These are phyloP conservation scores for Drosophila carrolli DNA, from an alignment of 1,140 invertebrate genomes.

Conservation along the genomic window DNA sequence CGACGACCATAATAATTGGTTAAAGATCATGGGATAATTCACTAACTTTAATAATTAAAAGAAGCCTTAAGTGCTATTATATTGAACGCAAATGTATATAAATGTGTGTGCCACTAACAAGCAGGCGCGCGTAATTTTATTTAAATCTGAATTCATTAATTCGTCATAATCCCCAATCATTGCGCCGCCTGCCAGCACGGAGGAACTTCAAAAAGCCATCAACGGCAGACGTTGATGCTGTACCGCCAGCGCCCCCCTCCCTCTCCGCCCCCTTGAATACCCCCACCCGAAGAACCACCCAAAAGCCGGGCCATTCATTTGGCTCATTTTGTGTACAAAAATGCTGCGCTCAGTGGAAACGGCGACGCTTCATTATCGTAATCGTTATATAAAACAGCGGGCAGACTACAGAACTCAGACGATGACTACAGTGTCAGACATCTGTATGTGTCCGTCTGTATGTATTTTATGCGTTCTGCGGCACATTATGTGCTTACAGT, in stretches of 20 bases:
- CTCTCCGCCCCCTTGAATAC: not conserved
- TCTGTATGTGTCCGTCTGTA: constrained; percentile 32
- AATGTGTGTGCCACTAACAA: constrained; percentile 65
- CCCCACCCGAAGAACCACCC: not conserved
- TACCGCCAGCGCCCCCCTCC: constrained; percentile 7
- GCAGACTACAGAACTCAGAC: constrained; percentile 62
- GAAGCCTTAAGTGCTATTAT: constrained; percentile 17
- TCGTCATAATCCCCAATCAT: constrained; percentile 84
- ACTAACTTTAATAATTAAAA: constrained; percentile 1
- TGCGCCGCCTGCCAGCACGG: constrained; percentile 53
- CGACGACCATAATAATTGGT: too few relatives aligned
- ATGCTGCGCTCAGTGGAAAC: constrained; percentile 77
- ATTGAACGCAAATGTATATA: constrained; percentile 30
- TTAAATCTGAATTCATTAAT: constrained; percentile 84
- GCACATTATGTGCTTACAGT: constrained; percentile 72
- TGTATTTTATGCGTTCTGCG: constrained; percentile 76
- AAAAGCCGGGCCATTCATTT: constrained; percentile 69
- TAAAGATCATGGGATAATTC: not conserved
- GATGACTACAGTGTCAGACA: constrained; percentile 62
- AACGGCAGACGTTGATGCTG: constrained; percentile 72
- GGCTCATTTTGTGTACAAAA: constrained; percentile 81
- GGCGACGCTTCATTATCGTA: constrained; percentile 80
- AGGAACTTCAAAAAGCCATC: constrained; percentile 84
- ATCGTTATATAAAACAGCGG: constrained; percentile 82
- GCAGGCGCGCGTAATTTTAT: constrained; percentile 80